Base-by-base conservation (phyloP, 2,888 invertebrate genomes). In the Parnassius orleans region DNA sequence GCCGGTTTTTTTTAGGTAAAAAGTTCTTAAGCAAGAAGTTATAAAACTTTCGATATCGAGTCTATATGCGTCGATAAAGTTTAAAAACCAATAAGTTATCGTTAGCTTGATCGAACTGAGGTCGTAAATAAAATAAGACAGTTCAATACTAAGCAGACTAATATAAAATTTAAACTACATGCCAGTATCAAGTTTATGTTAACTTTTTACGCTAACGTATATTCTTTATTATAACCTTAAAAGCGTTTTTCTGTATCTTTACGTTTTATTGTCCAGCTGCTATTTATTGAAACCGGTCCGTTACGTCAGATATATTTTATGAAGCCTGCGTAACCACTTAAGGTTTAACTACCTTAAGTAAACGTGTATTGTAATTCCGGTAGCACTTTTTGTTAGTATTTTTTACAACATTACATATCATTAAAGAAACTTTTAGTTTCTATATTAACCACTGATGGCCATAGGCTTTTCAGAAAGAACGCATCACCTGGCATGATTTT, bases 211-310 rank as follows among this genome's bases (percentile, higher is more conserved):
- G 53, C 43, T 43, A 42, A 53, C 47, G 47, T 57, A 50, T 62
- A 57, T 48, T 42, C 42, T 51, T 46, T 56, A 57, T 57, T 42
- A 57, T 53, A 15, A 50, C 12, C 50, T 60, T 64, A 64, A 64
- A 60, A 64, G 63, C 60, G 56, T 64, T 64, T 64, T 64, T 64
- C 63, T 64, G 63, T 64, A 53, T 60, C 56, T 56, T 55, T 53
- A 56, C 43, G 43, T 63, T 52, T 63, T 60, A 60, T 60, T 60
- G 53, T 60, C 19, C 48, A 53, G 53, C 42, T 57, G 63, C 53
- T 64, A 60, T 64, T 64, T 64, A 64, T 64, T 57, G 48, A 15
- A 60, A 53, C 42, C 60, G 53, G 50, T 51, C 54, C 57, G 53
- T 64, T 64, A 60, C 63, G 60, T 64, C 63, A 64, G 14, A 55